Evolutionary conservation across 2,888 invertebrate species (phyloP).

Genomic region (Xestia sexstrigata): DNA sequence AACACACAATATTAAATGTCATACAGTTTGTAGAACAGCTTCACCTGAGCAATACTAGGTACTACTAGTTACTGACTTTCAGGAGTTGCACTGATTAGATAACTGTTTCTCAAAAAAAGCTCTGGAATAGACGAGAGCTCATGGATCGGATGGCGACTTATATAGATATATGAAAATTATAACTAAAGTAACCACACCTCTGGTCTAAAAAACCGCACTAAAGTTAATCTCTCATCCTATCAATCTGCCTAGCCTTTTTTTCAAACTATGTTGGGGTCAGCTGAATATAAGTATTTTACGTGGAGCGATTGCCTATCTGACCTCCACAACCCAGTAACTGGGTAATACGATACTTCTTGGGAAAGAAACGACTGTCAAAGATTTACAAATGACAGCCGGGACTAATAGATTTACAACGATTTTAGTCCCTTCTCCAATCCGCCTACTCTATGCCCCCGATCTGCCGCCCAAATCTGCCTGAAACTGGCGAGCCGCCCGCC

Average conservation of each 20-base stretch:
- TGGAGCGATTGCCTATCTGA: neutral
- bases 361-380: neutral
- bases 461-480: constrained; percentile 82
- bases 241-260: too few species aligned
- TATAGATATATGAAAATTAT: too few species aligned
- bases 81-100: too few species aligned
- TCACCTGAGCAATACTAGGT: neutral
- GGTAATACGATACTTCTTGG: neutral
- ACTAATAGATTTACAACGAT: neutral
- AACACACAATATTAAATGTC: neutral
- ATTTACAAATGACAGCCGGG: neutral
- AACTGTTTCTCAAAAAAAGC: too few species aligned
- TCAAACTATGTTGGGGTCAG: too few species aligned
- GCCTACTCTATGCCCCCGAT: constrained; percentile 72
- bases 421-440: neutral
- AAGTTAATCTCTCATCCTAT: too few species aligned
- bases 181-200: too few species aligned
- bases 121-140: too few species aligned
- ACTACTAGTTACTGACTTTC: too few species aligned
- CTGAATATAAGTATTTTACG: too few species aligned
- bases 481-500: constrained; percentile 78
- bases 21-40: neutral
- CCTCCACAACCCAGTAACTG: neutral
- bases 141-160: too few species aligned
- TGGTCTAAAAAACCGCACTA: too few species aligned